A percentile compares a stretch with the other conserved stretches of the same genome.
phyloP scores from a whole-genome alignment of 1,140 invertebrate genomes.

The Camponotus pennsylvanicus region DNA sequence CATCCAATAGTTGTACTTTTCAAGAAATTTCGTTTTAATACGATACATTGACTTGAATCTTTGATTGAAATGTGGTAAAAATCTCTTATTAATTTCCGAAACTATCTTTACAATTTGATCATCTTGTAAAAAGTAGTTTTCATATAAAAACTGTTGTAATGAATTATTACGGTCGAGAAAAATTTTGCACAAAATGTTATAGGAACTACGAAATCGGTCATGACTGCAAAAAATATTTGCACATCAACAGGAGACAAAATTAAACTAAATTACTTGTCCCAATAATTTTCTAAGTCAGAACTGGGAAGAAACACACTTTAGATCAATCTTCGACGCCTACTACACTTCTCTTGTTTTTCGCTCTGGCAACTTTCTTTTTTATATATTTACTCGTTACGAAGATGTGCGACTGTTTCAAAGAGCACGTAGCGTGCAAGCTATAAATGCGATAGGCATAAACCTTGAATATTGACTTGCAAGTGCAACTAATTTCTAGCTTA shows the following conservation, averaged over 20 bases:
- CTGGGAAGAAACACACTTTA: background rate
- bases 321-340: background rate
- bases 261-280: background rate
- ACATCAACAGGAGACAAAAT: background rate
- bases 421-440: no score
- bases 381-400: background rate
- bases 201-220: background rate
- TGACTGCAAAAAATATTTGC: background rate
- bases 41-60: conserved; percentile 4
- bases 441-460: no score
- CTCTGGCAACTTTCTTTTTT: background rate
- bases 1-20: background rate
- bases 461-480: no score
- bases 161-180: background rate
- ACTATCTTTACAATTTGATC: background rate
- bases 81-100: conserved; percentile 10
- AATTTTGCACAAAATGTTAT: background rate
- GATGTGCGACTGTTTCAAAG: no score
- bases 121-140: background rate
- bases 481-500: no score
- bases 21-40: conserved; percentile 14
- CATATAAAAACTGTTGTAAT: background rate
- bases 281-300: background rate
- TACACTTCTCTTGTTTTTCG: background rate
- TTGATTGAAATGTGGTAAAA: conserved; percentile 17